Evolutionary conservation across 2,888 invertebrate species (phyloP), one percentile per base, ranked within the genome.

Genomic region (Platypus cylindrus): DNA sequence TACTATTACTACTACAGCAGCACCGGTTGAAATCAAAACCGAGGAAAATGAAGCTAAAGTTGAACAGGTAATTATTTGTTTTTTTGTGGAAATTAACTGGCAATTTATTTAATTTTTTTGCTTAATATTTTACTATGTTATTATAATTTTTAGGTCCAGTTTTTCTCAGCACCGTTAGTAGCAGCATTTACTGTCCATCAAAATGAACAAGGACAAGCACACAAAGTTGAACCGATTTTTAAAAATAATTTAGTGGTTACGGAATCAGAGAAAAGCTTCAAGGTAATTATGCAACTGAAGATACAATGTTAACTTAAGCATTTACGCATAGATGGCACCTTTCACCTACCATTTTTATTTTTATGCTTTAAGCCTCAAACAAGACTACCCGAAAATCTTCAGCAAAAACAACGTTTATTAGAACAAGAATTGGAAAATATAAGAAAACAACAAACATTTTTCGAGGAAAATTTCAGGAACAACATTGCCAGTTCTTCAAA

Each of bases 101-200:
- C n/a, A n/a, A n/a, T n/a, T n/a, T n/a, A n/a, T n/a, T n/a, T n/a
- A n/a, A n/a, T n/a, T n/a, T 20, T 20, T 20, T 20, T 20, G 20
- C 20, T 9, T 20, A 20, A 5, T 9, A 9, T 5, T 20, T 20
- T 20, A 20, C 20, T 20, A 9, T 20, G 20, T 9, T 20, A 7
- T 20, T 20, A 20, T 20, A 20, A 9, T 20, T 20, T 36, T 2
- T 71, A 77, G 52, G 81, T 85, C 1, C 83, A 84, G 57, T 83
- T 86, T 31, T 81, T 78, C 51, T 75, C 78, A 46, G 85, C 85
- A 2, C 85, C 86, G 0, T 55, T 86, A 38, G 79, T 86, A 0
- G 82, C 84, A 2, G 86, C 86, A 0, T 86, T 86, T 51, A 86
- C 86, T 0, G 81, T 86, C 0, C 83, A 86, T 45, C 78, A 86